Evolutionary conservation across 2,113 vertebrate species (phyloP).

Genomic region (Myrmecobius fasciatus): DNA sequence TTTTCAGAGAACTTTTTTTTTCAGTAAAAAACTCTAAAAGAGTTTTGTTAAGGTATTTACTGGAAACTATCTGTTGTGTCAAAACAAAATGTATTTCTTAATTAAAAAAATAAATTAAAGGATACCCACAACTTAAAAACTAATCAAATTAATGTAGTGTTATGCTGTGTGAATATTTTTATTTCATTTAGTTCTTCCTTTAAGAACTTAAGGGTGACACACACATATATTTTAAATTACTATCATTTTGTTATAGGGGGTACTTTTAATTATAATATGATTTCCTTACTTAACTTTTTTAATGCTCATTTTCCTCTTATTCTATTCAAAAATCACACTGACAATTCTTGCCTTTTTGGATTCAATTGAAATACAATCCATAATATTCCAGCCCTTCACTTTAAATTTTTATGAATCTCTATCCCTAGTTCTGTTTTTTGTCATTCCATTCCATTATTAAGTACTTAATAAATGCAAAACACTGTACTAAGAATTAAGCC

Average conservation of each 20-base stretch:
- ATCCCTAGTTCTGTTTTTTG: not conserved
- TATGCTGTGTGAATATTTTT: not conserved
- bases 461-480: constrained; percentile 12
- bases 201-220: not conserved
- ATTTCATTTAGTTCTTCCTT: not conserved
- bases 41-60: not conserved
- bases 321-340: not conserved
- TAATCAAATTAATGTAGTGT: not conserved
- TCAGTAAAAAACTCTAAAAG: not conserved
- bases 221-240: too few relatives aligned
- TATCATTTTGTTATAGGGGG: too few relatives aligned
- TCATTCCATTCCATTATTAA: not conserved
- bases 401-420: not conserved
- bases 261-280: too few relatives aligned
- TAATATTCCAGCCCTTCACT: not conserved
- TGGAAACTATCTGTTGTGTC: not conserved
- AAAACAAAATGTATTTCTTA: not conserved
- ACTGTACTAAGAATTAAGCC: not conserved
- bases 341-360: not conserved
- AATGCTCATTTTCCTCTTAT: not conserved
- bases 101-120: not conserved
- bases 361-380: not conserved
- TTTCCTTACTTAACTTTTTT: not conserved
- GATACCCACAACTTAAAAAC: not conserved
- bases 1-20: not conserved